Conservation (phyloP, 2,113 vertebrate genomes). For the Sinocyclocheilus grahami region DNA sequence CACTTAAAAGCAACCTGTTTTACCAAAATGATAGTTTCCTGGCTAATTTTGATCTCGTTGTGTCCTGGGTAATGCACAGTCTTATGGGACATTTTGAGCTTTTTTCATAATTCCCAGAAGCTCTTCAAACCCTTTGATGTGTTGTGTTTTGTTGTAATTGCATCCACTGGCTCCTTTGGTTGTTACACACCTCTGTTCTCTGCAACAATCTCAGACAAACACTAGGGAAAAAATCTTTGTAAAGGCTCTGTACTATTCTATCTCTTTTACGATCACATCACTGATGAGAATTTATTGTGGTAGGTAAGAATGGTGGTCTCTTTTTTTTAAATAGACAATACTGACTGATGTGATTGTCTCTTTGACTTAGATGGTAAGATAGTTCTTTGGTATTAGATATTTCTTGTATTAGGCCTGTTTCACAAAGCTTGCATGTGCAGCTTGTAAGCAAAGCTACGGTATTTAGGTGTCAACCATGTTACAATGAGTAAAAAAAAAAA, state of each 20-base stretch:
- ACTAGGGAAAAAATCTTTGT: neutral
- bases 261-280: neutral
- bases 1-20: neutral
- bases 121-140: conserved; percentile 50
- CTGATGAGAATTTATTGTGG: neutral
- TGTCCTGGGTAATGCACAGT: conserved; percentile 36
- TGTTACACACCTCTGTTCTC: conserved; percentile 6
- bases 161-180: conserved; percentile 47
- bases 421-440: neutral
- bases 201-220: neutral
- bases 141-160: conserved; percentile 53
- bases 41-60: conserved; percentile 30
- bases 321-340: neutral
- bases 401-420: conserved; percentile 6
- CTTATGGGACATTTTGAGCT: neutral
- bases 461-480: neutral
- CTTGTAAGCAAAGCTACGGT: neutral
- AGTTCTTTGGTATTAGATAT: neutral
- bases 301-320: neutral
- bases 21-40: neutral
- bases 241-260: neutral
- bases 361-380: neutral
- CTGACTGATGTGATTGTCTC: neutral
- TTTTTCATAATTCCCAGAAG: neutral
- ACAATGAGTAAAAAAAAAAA: neutral